Conservation (phyloP, 2,888 invertebrate genomes). For the Volucella inanis region DNA sequence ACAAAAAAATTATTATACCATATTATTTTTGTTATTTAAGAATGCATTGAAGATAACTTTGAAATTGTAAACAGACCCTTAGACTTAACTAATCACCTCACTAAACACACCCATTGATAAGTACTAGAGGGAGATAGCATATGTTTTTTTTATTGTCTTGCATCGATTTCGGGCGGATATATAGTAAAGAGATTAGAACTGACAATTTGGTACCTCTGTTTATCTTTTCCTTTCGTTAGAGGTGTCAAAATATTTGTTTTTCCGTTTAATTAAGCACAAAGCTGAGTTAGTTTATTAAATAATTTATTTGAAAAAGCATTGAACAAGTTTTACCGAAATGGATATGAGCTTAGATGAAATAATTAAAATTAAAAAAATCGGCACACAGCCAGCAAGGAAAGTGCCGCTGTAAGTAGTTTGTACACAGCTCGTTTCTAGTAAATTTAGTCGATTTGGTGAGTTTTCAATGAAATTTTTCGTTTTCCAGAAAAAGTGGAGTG, state of each 20-base stretch:
- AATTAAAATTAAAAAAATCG: slow-evolving; percentile 78
- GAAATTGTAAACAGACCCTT: background rate
- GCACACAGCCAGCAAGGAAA: slow-evolving; percentile 50
- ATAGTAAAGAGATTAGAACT: slow-evolving; percentile 3
- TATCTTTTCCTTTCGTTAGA: slow-evolving; percentile 52
- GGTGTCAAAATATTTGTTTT: slow-evolving; percentile 35
- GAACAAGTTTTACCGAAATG: slow-evolving; percentile 70
- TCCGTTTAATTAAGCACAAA: background rate
- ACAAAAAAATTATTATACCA: too few species aligned
- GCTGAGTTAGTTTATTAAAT: slow-evolving; percentile 5
- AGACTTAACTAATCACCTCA: background rate
- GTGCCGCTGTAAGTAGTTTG: slow-evolving; percentile 55
- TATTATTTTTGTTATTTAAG: too few species aligned
- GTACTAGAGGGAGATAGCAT: slow-evolving; percentile 1
- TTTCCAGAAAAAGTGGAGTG: slow-evolving; percentile 51
- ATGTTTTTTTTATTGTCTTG: background rate
- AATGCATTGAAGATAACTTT: too few species aligned
- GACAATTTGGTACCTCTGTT: slow-evolving; percentile 58
- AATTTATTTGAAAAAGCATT: background rate
- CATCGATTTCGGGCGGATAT: slow-evolving; percentile 32
- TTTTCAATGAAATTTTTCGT: background rate
- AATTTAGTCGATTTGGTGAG: background rate
- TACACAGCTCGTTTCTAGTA: background rate
- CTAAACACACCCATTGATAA: slow-evolving; percentile 3
- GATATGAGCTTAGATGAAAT: slow-evolving; percentile 80